These are phyloP conservation scores for Hydrotaea diabolus DNA, from an alignment of 2,888 invertebrate species.

Conservation along the genomic window DNA sequence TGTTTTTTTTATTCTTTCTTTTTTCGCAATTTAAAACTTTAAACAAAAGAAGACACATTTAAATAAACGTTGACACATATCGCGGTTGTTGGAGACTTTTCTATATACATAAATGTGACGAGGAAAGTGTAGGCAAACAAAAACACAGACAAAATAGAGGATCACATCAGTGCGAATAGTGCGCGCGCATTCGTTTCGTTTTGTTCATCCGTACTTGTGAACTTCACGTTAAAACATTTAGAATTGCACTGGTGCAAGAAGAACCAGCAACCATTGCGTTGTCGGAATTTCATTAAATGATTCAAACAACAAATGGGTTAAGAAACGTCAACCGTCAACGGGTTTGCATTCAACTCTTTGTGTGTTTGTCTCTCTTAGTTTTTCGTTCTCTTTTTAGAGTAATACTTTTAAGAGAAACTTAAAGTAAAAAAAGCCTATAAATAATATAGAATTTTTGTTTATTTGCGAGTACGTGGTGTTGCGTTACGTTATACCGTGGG, in stretches of 20 bases:
- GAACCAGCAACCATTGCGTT: conserved; percentile 33
- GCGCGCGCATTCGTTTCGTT: conserved; percentile 4
- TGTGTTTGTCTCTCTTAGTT: background rate
- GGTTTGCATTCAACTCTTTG: background rate
- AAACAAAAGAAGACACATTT: background rate
- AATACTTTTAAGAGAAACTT: background rate
- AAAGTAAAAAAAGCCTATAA: background rate
- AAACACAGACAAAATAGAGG: too few relatives aligned
- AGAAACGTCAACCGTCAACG: background rate
- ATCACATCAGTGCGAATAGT: background rate
- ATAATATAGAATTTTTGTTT: too few relatives aligned
- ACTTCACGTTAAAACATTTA: conserved; percentile 66
- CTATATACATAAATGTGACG: too few relatives aligned
- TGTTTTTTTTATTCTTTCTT: background rate
- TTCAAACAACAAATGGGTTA: too few relatives aligned
- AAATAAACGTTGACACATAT: background rate
- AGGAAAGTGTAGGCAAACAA: too few relatives aligned
- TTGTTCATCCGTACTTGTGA: conserved; percentile 28
- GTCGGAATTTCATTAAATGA: background rate
- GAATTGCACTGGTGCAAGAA: conserved; percentile 69
- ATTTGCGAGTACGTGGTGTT: too few relatives aligned
- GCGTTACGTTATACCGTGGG: too few relatives aligned
- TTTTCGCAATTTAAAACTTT: background rate
- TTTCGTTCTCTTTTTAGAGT: background rate
- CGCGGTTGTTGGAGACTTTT: background rate